phyloP scores from a whole-genome alignment of 2,797 vertebrate genomes.

The Thripadectes ignobilis region DNA sequence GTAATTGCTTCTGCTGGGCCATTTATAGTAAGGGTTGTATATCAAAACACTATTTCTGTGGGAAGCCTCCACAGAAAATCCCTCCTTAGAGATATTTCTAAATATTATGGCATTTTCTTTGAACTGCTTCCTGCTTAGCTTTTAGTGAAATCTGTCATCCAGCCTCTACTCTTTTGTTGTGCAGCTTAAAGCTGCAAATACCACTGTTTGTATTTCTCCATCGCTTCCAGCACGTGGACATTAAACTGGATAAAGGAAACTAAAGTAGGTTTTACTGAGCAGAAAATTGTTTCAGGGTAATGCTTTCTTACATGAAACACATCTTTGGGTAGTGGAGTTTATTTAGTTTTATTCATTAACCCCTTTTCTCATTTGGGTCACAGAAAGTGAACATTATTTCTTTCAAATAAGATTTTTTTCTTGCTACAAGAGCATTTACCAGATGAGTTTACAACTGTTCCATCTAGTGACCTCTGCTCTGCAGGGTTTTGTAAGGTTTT shows the following conservation, averaged over 20 bases:
- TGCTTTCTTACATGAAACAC: neutral
- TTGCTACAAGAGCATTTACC: neutral
- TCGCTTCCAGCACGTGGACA: neutral
- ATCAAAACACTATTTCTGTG: neutral
- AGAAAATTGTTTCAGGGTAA: neutral
- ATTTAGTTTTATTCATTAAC: neutral
- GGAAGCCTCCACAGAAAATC: neutral
- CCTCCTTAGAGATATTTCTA: neutral
- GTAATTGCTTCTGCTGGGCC: neutral
- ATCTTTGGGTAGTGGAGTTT: neutral
- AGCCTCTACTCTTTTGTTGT: neutral
- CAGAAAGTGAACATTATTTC: neutral
- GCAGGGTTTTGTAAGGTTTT: neutral
- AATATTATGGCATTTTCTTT: neutral
- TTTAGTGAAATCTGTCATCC: neutral
- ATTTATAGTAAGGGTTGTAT: neutral
- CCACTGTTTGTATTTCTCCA: neutral
- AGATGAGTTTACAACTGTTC: neutral
- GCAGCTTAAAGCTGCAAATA: neutral
- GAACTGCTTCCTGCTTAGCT: constrained; percentile 1
- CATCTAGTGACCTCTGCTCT: neutral
- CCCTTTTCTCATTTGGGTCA: neutral
- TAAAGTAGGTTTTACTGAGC: neutral
- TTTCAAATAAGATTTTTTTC: neutral
- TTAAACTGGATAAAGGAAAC: neutral